Percentiles rank a stretch among this genome's conserved stretches.
phyloP scores from a whole-genome alignment of 2,113 vertebrate genomes.

The Cavia porcellus region DNA sequence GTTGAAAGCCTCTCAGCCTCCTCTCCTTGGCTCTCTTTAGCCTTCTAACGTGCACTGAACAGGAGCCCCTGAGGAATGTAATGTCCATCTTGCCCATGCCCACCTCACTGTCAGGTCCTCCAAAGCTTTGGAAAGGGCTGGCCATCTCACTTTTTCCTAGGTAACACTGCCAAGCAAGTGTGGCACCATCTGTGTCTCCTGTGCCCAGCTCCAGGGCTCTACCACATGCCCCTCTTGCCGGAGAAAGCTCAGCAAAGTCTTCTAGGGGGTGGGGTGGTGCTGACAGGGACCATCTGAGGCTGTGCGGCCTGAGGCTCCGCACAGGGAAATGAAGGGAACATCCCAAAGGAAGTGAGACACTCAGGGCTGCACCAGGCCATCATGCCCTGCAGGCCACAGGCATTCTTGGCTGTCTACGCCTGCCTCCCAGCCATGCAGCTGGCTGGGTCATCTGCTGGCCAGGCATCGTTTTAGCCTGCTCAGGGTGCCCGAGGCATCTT shows the following conservation, averaged over 20 bases:
- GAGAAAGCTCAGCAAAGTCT: not conserved
- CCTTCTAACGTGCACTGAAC: not conserved
- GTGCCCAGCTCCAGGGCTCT: not conserved
- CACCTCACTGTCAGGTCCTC: not conserved
- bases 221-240: not conserved
- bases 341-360: conserved; percentile 23
- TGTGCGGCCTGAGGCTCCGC: not conserved
- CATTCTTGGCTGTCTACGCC: rapidly evolving
- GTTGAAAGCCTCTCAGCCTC: rapidly evolving
- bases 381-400: not conserved
- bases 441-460: not conserved
- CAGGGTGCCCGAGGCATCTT: not conserved
- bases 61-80: not conserved
- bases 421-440: not conserved
- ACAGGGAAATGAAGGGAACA: conserved; percentile 19
- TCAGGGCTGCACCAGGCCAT: not conserved
- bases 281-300: conserved; percentile 35
- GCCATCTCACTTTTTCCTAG: not conserved
- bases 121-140: not conserved
- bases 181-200: not conserved
- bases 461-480: not conserved
- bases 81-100: not conserved
- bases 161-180: not conserved
- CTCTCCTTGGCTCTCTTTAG: not conserved
- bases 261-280: not conserved